Base-by-base conservation (phyloP, 2,888 invertebrate genomes). In the Standfussiana lucernea region DNA sequence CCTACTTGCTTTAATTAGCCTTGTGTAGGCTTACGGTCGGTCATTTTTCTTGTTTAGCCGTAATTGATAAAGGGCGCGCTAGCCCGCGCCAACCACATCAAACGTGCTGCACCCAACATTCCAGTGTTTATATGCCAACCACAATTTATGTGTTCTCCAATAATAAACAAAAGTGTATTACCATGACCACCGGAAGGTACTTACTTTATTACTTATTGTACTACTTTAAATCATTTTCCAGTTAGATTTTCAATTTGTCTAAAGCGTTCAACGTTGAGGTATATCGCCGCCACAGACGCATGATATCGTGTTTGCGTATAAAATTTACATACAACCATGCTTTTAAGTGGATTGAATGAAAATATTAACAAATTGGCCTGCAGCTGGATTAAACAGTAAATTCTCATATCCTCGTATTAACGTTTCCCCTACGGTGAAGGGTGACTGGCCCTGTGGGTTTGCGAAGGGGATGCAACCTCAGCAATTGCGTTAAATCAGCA, bases 311-410 rank as follows among this genome's bases (percentile, higher is more conserved):
- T 71, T 77, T 79, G 75, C 76, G 84, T 86, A 89, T 89, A 88
- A 90, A 90, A 91, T 93, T 92, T 91, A 91, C 91, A 91, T 91
- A 92, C 88, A 88, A 90, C 89, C 91, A 87, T 89, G 91, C 91
- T 94, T 96, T 96, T 95, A 96, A 96, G 94, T 95, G 96, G 95
- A 96, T 96, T 96, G 95, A 95, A 95, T 94, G 95, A 95, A 95
- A 96, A 96, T 96, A 96, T 96, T 96, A 95, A 96, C 96, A 96
- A 96, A 96, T 96, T 96, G 95, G 95, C 96, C 95, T 94, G 94
- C 92, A 95, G 95, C 94, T 92, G 95, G 94, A 96, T 96, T 96
- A 95, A 96, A 95, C 95, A 95, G 96, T 96, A 96, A 96, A 96
- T 96, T 96, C 95, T 96, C 96, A 96, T 96, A 96, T 96, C 94